Evolutionary conservation across 2,113 vertebrate species (phyloP).

Genomic region (Barbus barbus): DNA sequence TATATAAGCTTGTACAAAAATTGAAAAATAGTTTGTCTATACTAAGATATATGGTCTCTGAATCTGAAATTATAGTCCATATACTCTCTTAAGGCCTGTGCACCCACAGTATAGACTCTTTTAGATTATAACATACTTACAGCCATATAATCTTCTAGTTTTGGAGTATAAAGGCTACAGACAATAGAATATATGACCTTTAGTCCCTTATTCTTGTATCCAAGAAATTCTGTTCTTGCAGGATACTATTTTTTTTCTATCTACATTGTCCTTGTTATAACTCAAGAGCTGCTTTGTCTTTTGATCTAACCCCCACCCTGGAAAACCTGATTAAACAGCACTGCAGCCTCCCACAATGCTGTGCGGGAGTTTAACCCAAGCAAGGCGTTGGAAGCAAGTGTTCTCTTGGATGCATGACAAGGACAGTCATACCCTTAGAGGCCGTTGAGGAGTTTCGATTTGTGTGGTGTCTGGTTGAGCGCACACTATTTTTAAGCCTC

Average conservation of each 20-base stretch:
- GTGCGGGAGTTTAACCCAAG: constrained; percentile 5
- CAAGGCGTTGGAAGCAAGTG: not conserved
- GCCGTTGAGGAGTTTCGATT: constrained; percentile 3
- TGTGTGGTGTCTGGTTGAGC: constrained; percentile 11
- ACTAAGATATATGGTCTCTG: no score
- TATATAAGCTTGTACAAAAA: no score
- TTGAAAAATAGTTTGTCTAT: no score
- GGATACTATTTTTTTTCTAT: not conserved
- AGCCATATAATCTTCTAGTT: not conserved
- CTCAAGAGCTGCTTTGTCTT: constrained; percentile 7
- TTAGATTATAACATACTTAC: no score
- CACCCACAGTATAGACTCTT: no score
- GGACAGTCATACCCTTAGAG: constrained; percentile 20
- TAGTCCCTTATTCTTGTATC: constrained; percentile 11
- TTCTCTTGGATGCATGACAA: constrained; percentile 12
- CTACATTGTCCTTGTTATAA: not conserved
- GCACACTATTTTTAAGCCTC: constrained; percentile 20
- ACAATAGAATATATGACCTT: no score
- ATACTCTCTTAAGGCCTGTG: no score
- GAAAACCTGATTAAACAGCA: no score
- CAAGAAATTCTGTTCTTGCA: not conserved
- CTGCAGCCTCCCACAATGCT: not conserved
- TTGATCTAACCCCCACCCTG: no score
- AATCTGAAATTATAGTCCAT: no score
- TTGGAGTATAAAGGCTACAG: not conserved